These are phyloP conservation scores for Montipora foliosa DNA, from an alignment of 64 coral and sea anemone species.

Conservation along the genomic window DNA sequence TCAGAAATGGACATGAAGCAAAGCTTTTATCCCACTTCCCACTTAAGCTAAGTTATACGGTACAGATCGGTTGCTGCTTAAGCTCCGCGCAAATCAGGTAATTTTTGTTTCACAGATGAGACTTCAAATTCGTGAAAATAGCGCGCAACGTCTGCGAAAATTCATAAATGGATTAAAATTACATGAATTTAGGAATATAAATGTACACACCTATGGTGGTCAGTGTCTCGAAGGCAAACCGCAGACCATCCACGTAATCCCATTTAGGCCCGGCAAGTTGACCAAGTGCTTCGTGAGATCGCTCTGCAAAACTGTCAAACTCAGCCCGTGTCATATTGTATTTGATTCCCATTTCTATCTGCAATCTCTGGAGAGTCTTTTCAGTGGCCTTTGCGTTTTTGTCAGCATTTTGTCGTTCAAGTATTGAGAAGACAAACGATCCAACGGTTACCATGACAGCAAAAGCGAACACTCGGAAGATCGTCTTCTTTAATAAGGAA, in stretches of 20 bases:
- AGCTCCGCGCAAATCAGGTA: too few species aligned
- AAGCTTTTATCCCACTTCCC: too few species aligned
- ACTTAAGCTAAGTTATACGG: too few species aligned
- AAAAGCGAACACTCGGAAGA: slow-evolving; percentile 3
- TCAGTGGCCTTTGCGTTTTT: neutral
- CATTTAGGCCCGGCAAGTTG: neutral
- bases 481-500: neutral
- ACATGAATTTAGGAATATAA: too few species aligned
- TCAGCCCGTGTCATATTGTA: neutral
- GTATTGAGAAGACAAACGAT: neutral
- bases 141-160: too few species aligned
- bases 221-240: slow-evolving; percentile 33
- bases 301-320: neutral
- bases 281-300: neutral
- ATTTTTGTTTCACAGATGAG: too few species aligned
- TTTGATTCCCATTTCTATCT: neutral
- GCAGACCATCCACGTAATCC: neutral
- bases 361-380: neutral
- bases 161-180: too few species aligned
- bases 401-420: neutral
- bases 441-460: neutral
- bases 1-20: too few species aligned
- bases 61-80: too few species aligned
- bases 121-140: too few species aligned
- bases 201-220: slow-evolving; percentile 11